Evolutionary conservation across 2,888 invertebrate genomes (phyloP), one percentile per base, ranked within the genome.

Genomic region (Galerucella pusilla): DNA sequence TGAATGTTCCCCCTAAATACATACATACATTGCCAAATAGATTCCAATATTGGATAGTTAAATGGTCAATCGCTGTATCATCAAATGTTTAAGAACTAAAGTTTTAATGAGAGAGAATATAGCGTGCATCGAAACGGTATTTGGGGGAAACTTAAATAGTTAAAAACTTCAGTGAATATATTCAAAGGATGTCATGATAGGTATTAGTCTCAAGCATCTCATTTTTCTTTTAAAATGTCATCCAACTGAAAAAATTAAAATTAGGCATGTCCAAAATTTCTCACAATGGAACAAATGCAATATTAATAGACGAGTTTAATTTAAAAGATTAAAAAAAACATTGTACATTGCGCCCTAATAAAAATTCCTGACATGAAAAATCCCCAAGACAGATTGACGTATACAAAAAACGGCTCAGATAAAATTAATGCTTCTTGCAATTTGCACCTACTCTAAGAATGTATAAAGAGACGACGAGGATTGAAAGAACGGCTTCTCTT

Each of bases 41-140:
- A 54, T 70, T 57, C 63, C 54, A 68, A 77, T 74, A 75, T 71
- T 54, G 71, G 75, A 70, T 68, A 83, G 83, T 84, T 83, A 84
- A 83, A 82, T 82, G 83, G 82, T 82, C 81, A 79, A 83, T 83
- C 82, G 81, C 81, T 79, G 81, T 75, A 83, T 6, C 35, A 42
- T 83, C 83, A 83, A 83, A 85, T 83, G 84, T 84, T 84, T 84
- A 84, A 82, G 84, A 82, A 81, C 78, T 80, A 83, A 84, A 84
- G 80, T 84, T 84, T 79, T 78, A 78, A 75, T 77, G 78, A 80
- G 78, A 79, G 77, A 77, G 78, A 75, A 74, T 75, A 78, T 76
- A 59, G 60, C 64, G 66, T 25, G 45, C 59, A 64, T 71, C 59
- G 72, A 61, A 74, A 75, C 69, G 75, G 9, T 9, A 74, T 79